phyloP scores from a whole-genome alignment of 2,113 vertebrate genomes.

The Labeo rohita region DNA sequence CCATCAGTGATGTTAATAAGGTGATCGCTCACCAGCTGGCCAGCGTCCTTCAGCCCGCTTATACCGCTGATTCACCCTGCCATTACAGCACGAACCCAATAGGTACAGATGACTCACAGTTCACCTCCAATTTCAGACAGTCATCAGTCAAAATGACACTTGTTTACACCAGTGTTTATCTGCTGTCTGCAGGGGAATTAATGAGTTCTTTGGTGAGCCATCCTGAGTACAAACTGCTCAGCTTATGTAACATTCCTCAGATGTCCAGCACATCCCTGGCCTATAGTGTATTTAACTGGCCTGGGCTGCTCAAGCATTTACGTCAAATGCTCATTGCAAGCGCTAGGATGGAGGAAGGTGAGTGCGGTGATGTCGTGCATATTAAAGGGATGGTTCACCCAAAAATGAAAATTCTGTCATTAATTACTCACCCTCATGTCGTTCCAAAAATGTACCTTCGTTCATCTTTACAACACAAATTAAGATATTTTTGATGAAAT shows the following conservation, averaged over 20 bases:
- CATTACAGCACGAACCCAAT: slow-evolving; percentile 85
- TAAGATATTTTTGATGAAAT: no score
- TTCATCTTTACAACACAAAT: no score
- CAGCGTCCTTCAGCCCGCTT: slow-evolving; percentile 86
- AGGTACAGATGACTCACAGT: slow-evolving; percentile 69
- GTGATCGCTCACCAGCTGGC: slow-evolving; percentile 94
- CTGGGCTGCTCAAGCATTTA: slow-evolving; percentile 87
- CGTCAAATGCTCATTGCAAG: slow-evolving; percentile 95
- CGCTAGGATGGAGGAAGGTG: slow-evolving; percentile 94
- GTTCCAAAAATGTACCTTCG: no score
- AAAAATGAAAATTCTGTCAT: no score
- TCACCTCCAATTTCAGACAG: not conserved
- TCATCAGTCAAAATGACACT: not conserved
- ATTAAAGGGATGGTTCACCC: no score
- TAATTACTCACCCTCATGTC: no score
- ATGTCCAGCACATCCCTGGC: slow-evolving; percentile 85
- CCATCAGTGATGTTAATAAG: slow-evolving; percentile 86
- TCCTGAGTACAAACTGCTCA: slow-evolving; percentile 91
- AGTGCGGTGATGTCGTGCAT: slow-evolving; percentile 4
- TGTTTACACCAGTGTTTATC: not conserved
- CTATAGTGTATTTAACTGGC: slow-evolving; percentile 90
- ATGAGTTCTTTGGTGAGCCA: slow-evolving; percentile 86
- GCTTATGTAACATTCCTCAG: slow-evolving; percentile 87
- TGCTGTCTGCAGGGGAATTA: slow-evolving; percentile 81
- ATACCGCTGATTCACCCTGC: slow-evolving; percentile 66